Evolutionary conservation across 1,140 invertebrate genomes (phyloP).

Genomic region (Lepidurus apus): DNA sequence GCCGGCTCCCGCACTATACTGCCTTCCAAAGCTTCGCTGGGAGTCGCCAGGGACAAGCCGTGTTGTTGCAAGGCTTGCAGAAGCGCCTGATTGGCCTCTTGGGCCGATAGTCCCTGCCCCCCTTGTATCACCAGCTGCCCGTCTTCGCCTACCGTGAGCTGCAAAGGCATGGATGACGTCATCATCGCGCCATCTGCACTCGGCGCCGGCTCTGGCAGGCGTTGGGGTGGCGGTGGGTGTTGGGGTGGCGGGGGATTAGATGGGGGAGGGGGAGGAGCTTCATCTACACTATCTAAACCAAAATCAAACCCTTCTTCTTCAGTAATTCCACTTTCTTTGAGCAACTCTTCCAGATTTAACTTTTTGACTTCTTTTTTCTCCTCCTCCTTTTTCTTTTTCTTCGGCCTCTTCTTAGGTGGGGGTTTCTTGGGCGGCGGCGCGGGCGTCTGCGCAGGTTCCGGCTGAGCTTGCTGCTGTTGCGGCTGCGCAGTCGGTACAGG

Average conservation of each 20-base stretch:
- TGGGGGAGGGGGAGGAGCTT: slow-evolving; percentile 1
- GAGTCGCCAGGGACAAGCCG: neutral
- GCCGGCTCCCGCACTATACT: neutral
- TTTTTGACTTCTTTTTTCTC: slow-evolving; percentile 25
- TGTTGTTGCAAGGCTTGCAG: neutral
- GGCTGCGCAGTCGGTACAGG: slow-evolving; percentile 16
- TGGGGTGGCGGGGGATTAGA: slow-evolving; percentile 11
- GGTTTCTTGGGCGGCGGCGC: slow-evolving; percentile 40
- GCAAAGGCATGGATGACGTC: neutral
- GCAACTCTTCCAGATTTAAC: slow-evolving; percentile 36
- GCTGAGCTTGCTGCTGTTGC: slow-evolving; percentile 22
- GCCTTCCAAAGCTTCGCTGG: neutral
- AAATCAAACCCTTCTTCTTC: slow-evolving; percentile 29
- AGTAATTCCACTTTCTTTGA: slow-evolving; percentile 37
- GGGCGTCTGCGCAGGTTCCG: neutral
- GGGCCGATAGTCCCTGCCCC: neutral
- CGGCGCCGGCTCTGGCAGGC: slow-evolving; percentile 1
- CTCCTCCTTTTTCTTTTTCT: slow-evolving; percentile 53
- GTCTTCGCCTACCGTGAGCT: neutral
- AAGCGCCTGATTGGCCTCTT: neutral
- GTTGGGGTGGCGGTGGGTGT: neutral
- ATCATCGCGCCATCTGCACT: neutral
- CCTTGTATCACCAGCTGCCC: slow-evolving; percentile 9
- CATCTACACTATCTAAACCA: neutral
- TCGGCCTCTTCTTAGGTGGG: slow-evolving; percentile 48